Conservation (phyloP, 2,888 invertebrate genomes). For the Rugalucina vietnamica region DNA sequence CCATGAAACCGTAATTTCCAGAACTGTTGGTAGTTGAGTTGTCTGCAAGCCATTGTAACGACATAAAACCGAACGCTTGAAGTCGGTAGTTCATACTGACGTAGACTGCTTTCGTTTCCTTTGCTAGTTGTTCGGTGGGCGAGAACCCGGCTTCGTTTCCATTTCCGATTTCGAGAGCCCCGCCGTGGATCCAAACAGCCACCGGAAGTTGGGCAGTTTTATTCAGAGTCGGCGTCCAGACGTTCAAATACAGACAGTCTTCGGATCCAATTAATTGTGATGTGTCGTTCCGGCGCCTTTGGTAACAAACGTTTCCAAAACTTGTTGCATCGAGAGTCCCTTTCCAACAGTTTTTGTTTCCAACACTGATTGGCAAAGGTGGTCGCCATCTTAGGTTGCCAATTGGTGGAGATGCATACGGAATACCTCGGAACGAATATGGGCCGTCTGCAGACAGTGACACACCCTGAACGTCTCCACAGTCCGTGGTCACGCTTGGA, state of each 20-base stretch:
- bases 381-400: slow-evolving; percentile 63
- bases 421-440: slow-evolving; percentile 68
- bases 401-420: slow-evolving; percentile 69
- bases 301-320: slow-evolving; percentile 60
- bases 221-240: slow-evolving; percentile 78
- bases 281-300: slow-evolving; percentile 27
- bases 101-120: slow-evolving; percentile 91
- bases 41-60: slow-evolving; percentile 82
- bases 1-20: slow-evolving; percentile 76
- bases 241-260: slow-evolving; percentile 78
- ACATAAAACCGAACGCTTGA: slow-evolving; percentile 90
- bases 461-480: slow-evolving; percentile 63
- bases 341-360: slow-evolving; percentile 66
- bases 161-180: slow-evolving; percentile 63
- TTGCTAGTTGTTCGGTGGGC: slow-evolving; percentile 91
- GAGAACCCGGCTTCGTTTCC: slow-evolving; percentile 63
- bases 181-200: slow-evolving; percentile 81
- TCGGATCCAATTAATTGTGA: slow-evolving; percentile 64
- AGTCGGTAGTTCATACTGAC: slow-evolving; percentile 94
- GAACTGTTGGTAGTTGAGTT: slow-evolving; percentile 48
- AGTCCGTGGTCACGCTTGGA: slow-evolving; percentile 48
- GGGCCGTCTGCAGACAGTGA: slow-evolving; percentile 32
- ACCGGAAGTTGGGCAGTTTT: slow-evolving; percentile 69
- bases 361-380: slow-evolving; percentile 40
- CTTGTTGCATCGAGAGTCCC: slow-evolving; percentile 53